Conservation (phyloP, 2,113 vertebrate species). For the Notarius lentiginosus region DNA sequence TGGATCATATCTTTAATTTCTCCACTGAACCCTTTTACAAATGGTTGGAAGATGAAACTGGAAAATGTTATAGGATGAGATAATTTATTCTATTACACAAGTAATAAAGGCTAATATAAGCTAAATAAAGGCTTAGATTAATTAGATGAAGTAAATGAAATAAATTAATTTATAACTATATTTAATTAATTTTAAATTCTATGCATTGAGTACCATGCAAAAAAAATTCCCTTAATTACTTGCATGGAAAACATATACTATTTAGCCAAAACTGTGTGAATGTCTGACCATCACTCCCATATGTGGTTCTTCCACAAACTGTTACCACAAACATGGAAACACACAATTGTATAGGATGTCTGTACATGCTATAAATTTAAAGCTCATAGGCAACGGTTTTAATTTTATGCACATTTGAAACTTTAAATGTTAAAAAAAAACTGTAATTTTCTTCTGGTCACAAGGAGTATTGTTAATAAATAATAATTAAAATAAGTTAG, state of each 20-base stretch:
- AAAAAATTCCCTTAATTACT: neutral
- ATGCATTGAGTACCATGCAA: neutral
- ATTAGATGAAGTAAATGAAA: neutral
- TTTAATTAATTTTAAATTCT: neutral
- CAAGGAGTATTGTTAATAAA: too few species aligned
- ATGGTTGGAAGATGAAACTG: slow-evolving; percentile 57
- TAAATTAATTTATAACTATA: neutral
- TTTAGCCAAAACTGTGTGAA: neutral
- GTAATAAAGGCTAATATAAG: too few species aligned
- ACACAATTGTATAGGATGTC: too few species aligned
- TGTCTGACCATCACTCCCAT: too few species aligned
- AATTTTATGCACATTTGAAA: too few species aligned
- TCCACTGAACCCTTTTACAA: neutral
- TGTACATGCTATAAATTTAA: too few species aligned
- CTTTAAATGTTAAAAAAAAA: too few species aligned
- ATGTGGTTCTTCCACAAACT: neutral
- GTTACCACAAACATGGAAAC: too few species aligned
- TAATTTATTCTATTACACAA: neutral
- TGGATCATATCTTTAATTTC: slow-evolving; percentile 31
- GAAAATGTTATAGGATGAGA: slow-evolving; percentile 25
- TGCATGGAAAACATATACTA: neutral
- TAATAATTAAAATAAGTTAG: too few species aligned
- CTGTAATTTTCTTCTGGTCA: too few species aligned
- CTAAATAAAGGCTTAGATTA: neutral
- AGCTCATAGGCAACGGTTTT: too few species aligned